These are phyloP conservation scores for Phainopepla nitens DNA, from an alignment of 2,113 vertebrate species.

Conservation along the genomic window DNA sequence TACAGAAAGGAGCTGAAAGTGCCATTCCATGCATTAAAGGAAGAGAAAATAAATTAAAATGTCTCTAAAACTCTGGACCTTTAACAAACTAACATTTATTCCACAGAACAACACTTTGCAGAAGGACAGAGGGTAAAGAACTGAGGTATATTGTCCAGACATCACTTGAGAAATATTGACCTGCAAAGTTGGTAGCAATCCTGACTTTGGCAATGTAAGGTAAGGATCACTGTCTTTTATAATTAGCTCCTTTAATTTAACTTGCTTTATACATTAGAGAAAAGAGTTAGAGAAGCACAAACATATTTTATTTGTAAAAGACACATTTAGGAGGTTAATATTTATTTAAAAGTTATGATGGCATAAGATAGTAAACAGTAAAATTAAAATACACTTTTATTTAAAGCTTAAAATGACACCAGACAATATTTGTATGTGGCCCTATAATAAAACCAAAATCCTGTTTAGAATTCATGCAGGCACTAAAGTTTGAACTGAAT, in stretches of 20 bases:
- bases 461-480: neutral
- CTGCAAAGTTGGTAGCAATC: neutral
- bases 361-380: neutral
- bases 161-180: neutral
- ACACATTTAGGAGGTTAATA: neutral
- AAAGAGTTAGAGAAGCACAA: neutral
- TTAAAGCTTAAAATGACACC: neutral
- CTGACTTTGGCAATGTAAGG: neutral
- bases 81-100: neutral
- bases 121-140: neutral
- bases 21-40: neutral
- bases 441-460: neutral
- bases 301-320: neutral
- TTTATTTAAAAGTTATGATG: neutral
- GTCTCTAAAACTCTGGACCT: neutral
- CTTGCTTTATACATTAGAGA: neutral
- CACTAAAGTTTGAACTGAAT: neutral
- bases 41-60: neutral
- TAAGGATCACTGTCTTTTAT: neutral
- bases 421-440: neutral
- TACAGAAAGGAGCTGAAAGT: conserved; percentile 19
- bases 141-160: neutral
- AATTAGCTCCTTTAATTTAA: neutral
- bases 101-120: neutral
- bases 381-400: neutral